phyloP scores from a whole-genome alignment of 2,888 invertebrate species.

The Lamellibrachia satsuma region DNA sequence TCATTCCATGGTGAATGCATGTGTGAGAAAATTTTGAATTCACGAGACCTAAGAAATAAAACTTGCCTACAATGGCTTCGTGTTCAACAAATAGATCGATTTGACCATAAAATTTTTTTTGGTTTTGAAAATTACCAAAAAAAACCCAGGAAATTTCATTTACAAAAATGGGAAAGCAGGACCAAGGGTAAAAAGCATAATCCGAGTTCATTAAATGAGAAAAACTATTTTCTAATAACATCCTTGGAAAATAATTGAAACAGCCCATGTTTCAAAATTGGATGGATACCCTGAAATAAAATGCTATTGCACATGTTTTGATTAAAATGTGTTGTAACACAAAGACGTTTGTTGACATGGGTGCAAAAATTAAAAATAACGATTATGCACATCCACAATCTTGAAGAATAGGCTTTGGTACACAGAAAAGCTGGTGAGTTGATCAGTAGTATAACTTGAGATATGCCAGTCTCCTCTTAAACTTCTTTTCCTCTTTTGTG shows the following conservation, averaged over 20 bases:
- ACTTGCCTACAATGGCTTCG: too few species aligned
- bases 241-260: background rate
- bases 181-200: background rate
- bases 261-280: background rate
- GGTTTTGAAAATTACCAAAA: too few species aligned
- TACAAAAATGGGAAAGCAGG: too few species aligned
- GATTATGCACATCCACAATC: background rate
- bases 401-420: background rate
- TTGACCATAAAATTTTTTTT: too few species aligned
- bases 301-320: background rate
- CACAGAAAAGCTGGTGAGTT: background rate
- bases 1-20: too few species aligned
- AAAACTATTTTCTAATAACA: background rate
- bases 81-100: too few species aligned
- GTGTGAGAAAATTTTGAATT: too few species aligned
- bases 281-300: background rate
- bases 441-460: constrained; percentile 59
- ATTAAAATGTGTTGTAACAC: background rate
- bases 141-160: too few species aligned
- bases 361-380: background rate
- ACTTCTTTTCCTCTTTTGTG: constrained; percentile 64
- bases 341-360: background rate
- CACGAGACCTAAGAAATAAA: too few species aligned
- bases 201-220: background rate
- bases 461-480: constrained; percentile 62